Percentiles rank a stretch among this genome's conserved stretches.
Evolutionary conservation across 2,888 invertebrate species (phyloP).

Genomic region (Tetheella fluctuosa): DNA sequence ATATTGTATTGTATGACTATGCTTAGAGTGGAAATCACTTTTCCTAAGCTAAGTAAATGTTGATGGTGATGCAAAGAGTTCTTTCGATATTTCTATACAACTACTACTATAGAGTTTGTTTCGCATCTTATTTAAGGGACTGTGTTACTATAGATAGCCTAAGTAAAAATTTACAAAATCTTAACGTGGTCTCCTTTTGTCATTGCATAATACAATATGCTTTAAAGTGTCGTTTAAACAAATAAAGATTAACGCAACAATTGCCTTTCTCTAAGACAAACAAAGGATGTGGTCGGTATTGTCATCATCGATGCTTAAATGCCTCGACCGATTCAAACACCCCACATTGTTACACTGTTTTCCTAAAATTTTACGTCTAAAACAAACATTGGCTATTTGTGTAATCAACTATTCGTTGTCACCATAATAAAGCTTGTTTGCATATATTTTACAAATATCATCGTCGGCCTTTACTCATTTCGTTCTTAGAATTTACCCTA

Average conservation of each 20-base stretch:
- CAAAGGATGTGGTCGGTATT: slow-evolving; percentile 74
- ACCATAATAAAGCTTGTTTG: slow-evolving; percentile 13
- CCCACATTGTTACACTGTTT: slow-evolving; percentile 48
- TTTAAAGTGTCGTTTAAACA: slow-evolving; percentile 68
- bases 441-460: slow-evolving; percentile 13
- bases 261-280: slow-evolving; percentile 74
- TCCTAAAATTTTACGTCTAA: slow-evolving; percentile 42
- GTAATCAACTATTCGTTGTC: slow-evolving; percentile 12
- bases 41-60: too few species aligned
- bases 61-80: too few species aligned
- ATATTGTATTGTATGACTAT: too few species aligned
- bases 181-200: neutral
- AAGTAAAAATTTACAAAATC: neutral
- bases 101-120: too few species aligned
- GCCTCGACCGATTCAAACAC: slow-evolving; percentile 42
- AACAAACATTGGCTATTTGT: slow-evolving; percentile 15
- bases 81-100: too few species aligned
- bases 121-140: too few species aligned
- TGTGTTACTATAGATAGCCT: too few species aligned
- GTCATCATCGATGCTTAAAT: slow-evolving; percentile 58
- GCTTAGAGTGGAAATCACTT: too few species aligned
- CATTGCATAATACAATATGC: slow-evolving; percentile 51
- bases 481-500: neutral
- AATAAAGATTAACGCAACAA: slow-evolving; percentile 66
- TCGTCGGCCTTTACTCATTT: neutral